Evolutionary conservation across 2,797 vertebrate genomes (phyloP).

Genomic region (Gallinago nigripennis): DNA sequence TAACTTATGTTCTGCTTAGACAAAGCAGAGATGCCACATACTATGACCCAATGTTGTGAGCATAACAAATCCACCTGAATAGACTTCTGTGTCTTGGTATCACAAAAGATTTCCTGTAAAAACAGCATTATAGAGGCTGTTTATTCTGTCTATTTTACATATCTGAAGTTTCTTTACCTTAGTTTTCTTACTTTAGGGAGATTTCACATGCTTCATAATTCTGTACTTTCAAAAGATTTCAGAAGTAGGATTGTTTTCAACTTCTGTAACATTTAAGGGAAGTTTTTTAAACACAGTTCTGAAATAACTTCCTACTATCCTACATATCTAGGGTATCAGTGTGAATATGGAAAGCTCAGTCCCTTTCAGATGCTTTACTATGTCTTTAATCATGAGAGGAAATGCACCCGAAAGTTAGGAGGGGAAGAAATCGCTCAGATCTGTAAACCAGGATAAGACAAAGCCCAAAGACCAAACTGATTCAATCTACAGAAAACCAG

Average conservation of each 20-base stretch:
- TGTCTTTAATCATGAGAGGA: neutral
- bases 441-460: neutral
- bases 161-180: neutral
- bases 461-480: neutral
- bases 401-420: neutral
- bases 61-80: neutral
- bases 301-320: neutral
- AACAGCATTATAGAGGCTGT: neutral
- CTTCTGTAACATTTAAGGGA: neutral
- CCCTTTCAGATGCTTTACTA: neutral
- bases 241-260: neutral
- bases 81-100: neutral
- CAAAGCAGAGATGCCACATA: neutral
- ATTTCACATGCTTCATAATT: neutral
- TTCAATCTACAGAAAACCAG: neutral
- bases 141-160: neutral
- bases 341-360: neutral
- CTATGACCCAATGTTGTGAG: neutral
- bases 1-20: neutral
- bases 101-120: neutral
- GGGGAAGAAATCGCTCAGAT: neutral
- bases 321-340: neutral
- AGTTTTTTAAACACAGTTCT: neutral
- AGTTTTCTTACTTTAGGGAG: neutral
- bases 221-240: neutral